Evolutionary conservation across 1,140 invertebrate genomes (phyloP), one percentile per base, ranked within the genome.

Genomic region (Zaprionus tsacasi): DNA sequence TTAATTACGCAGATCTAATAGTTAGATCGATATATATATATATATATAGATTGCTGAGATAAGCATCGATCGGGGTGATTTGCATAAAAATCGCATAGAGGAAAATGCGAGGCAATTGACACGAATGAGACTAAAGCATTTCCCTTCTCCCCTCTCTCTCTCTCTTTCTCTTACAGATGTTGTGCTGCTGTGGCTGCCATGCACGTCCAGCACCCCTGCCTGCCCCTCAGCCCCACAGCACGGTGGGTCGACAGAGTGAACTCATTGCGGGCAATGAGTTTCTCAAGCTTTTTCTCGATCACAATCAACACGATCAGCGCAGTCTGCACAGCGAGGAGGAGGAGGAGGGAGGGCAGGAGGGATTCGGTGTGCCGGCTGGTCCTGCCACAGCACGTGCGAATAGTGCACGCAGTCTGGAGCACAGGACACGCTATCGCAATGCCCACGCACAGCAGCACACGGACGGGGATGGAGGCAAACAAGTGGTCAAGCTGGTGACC

Each of bases 231-330:
- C 63, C 36, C 15, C 27, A 30, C 27, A 5, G 6, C 11, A 8
- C 45, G 11, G 11, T 17, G 21, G 48, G 78, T 2, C 56, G 75
- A 27, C 79, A 86, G 36, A 91, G 89, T 74, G 91, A 92, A 70
- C 87, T 92, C 67, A 92, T 92, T 63, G 81, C 87, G 33, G 91
- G 91, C 57, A 92, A 91, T 79, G 91, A 92, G 77, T 92, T 92
- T 68, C 82, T 92, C 11, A 92, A 92, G 70, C 71, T 92, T 43
- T 89, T 92, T 15, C 76, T 92, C 57, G 85, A 90, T 17, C 86
- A 87, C 35, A 81, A 92, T 36, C 81, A 89, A 38, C 78, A 88
- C 21, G 21, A 21, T 65, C 90, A 91, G 21, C 80, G 91, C 15
- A 88, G 71, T 27, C 58, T 91, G 33, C 81, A 86, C 61, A 91